These are phyloP conservation scores for Drosophila affinis DNA, from an alignment of 2,888 invertebrate genomes.

Conservation along the genomic window DNA sequence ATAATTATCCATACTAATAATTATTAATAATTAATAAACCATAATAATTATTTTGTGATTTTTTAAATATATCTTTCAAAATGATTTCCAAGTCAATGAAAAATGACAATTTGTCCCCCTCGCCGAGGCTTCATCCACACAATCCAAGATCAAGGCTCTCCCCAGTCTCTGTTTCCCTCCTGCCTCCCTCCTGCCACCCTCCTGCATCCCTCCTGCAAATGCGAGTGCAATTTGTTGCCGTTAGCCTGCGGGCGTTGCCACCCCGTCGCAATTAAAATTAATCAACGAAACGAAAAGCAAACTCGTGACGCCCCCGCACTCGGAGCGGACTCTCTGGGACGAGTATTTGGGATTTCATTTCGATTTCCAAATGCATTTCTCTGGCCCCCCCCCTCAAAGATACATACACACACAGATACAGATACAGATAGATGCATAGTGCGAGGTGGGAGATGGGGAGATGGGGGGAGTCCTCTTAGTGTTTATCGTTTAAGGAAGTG, in stretches of 20 bases:
- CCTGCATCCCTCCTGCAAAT: background rate
- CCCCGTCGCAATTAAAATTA: slow-evolving; percentile 71
- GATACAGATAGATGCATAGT: background rate
- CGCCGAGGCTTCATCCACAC: no score
- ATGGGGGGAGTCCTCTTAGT: slow-evolving; percentile 37
- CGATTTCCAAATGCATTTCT: slow-evolving; percentile 56
- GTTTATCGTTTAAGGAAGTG: slow-evolving; percentile 80
- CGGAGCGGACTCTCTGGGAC: no score
- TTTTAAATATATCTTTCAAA: no score
- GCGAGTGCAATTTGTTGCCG: slow-evolving; percentile 42
- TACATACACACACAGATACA: no score
- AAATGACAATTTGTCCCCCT: no score
- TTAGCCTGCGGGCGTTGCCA: slow-evolving; percentile 52
- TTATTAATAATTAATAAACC: no score
- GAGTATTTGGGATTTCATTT: slow-evolving; percentile 19
- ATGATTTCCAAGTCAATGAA: no score
- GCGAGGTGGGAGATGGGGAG: background rate
- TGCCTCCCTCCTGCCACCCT: background rate
- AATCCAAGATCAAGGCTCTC: background rate
- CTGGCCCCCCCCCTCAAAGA: background rate
- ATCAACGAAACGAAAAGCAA: slow-evolving; percentile 68
- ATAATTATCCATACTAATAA: no score
- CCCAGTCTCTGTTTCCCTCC: background rate
- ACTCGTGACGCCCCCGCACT: slow-evolving; percentile 41
- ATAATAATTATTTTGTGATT: no score